A percentile compares a stretch with the other conserved stretches of the same genome.
Conservation (phyloP, 2,113 vertebrate genomes). For the Cyanoderma ruficeps region DNA sequence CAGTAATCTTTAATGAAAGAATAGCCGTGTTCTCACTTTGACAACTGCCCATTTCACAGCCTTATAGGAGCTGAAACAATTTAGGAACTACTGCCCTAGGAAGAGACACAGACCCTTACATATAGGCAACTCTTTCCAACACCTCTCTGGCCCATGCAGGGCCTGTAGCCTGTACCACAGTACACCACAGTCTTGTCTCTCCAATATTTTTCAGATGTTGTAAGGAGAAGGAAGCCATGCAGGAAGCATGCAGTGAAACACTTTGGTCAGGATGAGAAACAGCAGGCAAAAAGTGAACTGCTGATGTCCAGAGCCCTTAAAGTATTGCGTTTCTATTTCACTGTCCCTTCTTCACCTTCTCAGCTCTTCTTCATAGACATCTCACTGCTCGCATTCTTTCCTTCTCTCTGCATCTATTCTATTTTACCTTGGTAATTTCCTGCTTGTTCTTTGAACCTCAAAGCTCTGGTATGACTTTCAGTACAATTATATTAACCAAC, state of each 20-base stretch:
- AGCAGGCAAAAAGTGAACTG: background rate
- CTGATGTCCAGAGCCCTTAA: background rate
- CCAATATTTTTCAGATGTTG: background rate
- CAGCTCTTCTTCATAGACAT: background rate
- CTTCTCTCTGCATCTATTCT: background rate
- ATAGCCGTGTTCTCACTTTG: background rate
- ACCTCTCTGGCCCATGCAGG: background rate
- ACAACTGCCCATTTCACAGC: background rate
- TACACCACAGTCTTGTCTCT: background rate
- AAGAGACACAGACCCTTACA: background rate
- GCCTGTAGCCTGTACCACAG: background rate
- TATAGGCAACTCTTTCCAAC: rapidly evolving
- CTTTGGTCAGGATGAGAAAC: background rate
- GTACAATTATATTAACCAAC: background rate
- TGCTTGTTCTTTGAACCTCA: background rate
- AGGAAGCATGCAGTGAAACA: background rate
- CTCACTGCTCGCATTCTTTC: background rate
- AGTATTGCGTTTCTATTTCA: background rate
- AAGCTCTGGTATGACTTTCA: background rate
- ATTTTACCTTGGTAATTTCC: background rate
- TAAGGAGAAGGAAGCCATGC: background rate
- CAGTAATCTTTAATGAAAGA: background rate
- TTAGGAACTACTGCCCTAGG: background rate
- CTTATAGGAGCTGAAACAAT: background rate
- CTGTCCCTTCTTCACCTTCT: background rate